Percentiles rank a stretch among this genome's conserved stretches.
Conservation (phyloP, 2,113 vertebrate species). For the Calonectris borealis region DNA sequence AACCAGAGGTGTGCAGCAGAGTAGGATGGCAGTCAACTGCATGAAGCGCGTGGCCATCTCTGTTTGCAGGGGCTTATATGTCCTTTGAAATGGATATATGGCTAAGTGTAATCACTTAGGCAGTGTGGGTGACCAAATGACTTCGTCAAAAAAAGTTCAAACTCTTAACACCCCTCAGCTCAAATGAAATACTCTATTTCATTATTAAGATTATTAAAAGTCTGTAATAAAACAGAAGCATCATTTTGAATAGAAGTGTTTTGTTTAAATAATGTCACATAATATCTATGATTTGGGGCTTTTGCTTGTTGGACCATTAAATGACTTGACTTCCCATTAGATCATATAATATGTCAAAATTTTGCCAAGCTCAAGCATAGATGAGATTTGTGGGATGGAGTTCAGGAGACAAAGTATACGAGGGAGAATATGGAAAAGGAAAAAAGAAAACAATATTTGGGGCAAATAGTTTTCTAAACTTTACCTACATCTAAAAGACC, state of each 20-base stretch:
- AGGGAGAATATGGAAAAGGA: not conserved
- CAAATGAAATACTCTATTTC: not conserved
- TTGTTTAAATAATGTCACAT: not conserved
- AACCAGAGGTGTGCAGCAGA: not conserved
- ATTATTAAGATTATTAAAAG: not conserved
- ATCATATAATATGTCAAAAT: not conserved
- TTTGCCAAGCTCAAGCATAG: not conserved
- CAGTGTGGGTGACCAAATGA: not conserved
- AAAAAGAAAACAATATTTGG: not conserved
- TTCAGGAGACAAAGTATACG: not conserved
- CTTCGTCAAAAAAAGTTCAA: not conserved
- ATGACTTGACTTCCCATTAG: not conserved
- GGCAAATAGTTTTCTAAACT: not conserved
- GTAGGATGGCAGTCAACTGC: not conserved
- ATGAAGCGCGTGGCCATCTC: rapidly evolving
- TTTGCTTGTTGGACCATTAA: not conserved
- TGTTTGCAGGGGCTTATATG: not conserved
- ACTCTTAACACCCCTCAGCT: not conserved
- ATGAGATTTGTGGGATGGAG: not conserved
- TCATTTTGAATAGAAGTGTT: not conserved
- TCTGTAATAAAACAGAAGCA: not conserved
- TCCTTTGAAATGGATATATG: not conserved
- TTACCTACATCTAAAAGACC: not conserved
- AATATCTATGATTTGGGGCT: not conserved
- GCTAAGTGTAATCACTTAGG: not conserved